Percentiles rank a stretch among this genome's conserved stretches.
These are phyloP conservation scores for Dermolepida albohirtum DNA, from an alignment of 2,888 invertebrate genomes.

Conservation along the genomic window DNA sequence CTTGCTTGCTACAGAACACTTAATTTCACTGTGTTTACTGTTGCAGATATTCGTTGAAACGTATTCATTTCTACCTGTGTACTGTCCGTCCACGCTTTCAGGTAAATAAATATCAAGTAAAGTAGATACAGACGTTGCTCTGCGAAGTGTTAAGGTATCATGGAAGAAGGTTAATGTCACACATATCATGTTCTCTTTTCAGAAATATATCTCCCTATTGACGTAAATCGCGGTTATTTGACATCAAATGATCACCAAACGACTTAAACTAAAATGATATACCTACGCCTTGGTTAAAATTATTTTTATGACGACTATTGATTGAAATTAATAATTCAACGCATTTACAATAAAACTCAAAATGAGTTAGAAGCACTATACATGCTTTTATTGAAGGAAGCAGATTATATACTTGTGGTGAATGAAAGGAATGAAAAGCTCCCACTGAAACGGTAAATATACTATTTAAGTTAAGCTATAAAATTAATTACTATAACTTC, in stretches of 20 bases:
- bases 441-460: no score
- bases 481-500: no score
- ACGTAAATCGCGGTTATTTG: constrained; percentile 19
- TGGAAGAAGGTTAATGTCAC: constrained; percentile 21
- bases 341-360: no score
- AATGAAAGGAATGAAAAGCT: no score
- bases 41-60: constrained; percentile 22
- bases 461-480: no score
- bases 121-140: constrained; percentile 1
- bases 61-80: constrained; percentile 16
- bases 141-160: constrained; percentile 8
- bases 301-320: neutral
- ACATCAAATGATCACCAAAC: neutral
- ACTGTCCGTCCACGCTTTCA: neutral
- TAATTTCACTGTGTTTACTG: constrained; percentile 31
- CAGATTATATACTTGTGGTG: no score
- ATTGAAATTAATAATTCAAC: no score
- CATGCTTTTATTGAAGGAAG: no score
- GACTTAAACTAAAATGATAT: neutral
- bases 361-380: no score
- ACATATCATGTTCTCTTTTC: constrained; percentile 7
- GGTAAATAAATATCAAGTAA: neutral
- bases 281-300: neutral
- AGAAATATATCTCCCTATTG: constrained; percentile 10
- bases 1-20: constrained; percentile 36